Evolutionary conservation across 2,888 invertebrate species (phyloP).

Genomic region (Napeogenes inachia): DNA sequence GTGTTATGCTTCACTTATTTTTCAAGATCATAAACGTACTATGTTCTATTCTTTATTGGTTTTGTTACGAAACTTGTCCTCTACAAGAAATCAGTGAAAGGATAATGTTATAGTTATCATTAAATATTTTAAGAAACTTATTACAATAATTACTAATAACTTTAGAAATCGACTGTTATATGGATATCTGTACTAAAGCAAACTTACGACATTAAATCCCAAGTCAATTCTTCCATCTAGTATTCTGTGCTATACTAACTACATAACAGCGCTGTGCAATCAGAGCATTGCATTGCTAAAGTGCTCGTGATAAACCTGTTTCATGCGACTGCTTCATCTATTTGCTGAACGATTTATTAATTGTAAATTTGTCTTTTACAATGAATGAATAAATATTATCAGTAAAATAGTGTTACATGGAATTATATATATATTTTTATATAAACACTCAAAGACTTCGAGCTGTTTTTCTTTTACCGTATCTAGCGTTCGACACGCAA

Average conservation of each 20-base stretch:
- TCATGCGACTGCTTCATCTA: constrained; percentile 45
- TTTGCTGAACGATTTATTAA: neutral
- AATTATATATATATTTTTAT: too few relatives aligned
- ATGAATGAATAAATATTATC: too few relatives aligned
- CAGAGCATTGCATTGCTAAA: constrained; percentile 74
- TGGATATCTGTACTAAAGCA: neutral
- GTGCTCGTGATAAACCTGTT: constrained; percentile 64
- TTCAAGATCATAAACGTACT: constrained; percentile 12
- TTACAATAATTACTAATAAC: too few relatives aligned
- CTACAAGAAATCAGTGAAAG: constrained; percentile 12
- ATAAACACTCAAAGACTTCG: constrained; percentile 3
- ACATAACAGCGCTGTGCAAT: constrained; percentile 52
- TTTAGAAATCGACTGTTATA: too few relatives aligned
- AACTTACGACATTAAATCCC: neutral
- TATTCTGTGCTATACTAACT: neutral
- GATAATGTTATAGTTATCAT: neutral
- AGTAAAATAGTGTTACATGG: too few relatives aligned
- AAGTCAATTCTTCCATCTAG: constrained; percentile 4
- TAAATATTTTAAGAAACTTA: too few relatives aligned
- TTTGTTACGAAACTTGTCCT: constrained; percentile 18
- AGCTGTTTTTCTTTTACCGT: constrained; percentile 13
- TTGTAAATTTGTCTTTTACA: neutral
- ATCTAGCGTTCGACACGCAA: constrained; percentile 27
- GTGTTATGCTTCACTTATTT: constrained; percentile 21
- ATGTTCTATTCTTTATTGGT: constrained; percentile 14